Evolutionary conservation across 2,888 invertebrate species (phyloP).

Genomic region (Anaspis maculata): DNA sequence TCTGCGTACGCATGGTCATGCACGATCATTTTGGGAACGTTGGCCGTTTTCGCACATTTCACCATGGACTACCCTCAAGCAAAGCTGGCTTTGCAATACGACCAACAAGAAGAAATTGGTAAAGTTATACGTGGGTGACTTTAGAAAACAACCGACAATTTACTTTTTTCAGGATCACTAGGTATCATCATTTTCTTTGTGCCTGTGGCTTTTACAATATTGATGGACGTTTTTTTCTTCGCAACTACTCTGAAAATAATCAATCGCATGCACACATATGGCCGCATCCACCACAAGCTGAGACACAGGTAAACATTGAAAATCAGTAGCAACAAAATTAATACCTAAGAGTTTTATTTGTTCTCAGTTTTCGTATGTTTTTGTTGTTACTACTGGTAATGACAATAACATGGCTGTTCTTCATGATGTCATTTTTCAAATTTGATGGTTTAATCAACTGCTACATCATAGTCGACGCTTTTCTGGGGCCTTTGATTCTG

Average conservation of each 20-base stretch:
- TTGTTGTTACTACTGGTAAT: constrained; percentile 65
- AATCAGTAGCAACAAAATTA: constrained; percentile 1
- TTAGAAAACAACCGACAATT: too few relatives aligned
- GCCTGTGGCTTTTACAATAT: constrained; percentile 69
- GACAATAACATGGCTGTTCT: constrained; percentile 69
- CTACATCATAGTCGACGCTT: constrained; percentile 66
- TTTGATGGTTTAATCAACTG: constrained; percentile 65
- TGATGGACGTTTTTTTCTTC: constrained; percentile 72
- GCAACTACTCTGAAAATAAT: constrained; percentile 71
- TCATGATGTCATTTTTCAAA: constrained; percentile 66
- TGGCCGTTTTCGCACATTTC: constrained; percentile 76
- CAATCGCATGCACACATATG: constrained; percentile 73
- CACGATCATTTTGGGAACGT: constrained; percentile 59
- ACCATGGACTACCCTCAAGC: constrained; percentile 59
- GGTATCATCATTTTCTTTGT: constrained; percentile 78
- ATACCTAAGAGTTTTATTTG: too few relatives aligned
- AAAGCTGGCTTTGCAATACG: constrained; percentile 47
- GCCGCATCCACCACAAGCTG: constrained; percentile 77
- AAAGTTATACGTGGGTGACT: constrained; percentile 17
- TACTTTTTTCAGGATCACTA: constrained; percentile 68
- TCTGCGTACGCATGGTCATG: constrained; percentile 73
- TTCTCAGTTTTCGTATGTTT: constrained; percentile 71
- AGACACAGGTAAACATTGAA: constrained; percentile 59
- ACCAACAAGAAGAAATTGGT: constrained; percentile 65
- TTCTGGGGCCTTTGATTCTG: constrained; percentile 65